A percentile compares a stretch with the other conserved stretches of the same genome.
These are phyloP conservation scores for Crax fasciolata DNA, from an alignment of 2,797 vertebrate species.

Conservation along the genomic window DNA sequence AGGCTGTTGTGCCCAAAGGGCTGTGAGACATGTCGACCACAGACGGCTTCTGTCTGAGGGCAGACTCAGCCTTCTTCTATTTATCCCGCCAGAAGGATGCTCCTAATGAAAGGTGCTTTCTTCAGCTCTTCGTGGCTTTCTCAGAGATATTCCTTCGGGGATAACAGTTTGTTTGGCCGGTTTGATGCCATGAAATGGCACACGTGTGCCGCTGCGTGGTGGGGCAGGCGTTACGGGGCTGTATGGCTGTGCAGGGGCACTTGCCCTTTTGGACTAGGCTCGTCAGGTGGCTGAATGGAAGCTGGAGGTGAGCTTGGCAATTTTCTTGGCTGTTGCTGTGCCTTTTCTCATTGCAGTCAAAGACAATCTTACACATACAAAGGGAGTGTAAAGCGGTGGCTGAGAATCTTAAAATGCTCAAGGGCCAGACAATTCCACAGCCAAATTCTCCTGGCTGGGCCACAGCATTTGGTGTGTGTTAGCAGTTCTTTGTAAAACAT, in stretches of 20 bases:
- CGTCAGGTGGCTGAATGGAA: background rate
- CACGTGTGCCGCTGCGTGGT: accelerated
- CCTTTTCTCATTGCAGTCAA: background rate
- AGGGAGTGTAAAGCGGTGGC: background rate
- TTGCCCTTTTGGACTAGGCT: background rate
- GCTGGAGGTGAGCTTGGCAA: background rate
- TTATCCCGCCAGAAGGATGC: background rate
- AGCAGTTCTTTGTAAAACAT: background rate
- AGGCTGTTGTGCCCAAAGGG: background rate
- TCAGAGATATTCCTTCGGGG: slow-evolving; percentile 10
- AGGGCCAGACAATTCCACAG: background rate
- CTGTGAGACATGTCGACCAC: background rate
- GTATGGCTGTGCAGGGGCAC: background rate
- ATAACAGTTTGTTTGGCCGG: background rate
- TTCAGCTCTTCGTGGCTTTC: slow-evolving; percentile 26
- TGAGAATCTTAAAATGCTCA: background rate
- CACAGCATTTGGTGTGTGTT: background rate
- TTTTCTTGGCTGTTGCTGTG: background rate
- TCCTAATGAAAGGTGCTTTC: slow-evolving; percentile 34
- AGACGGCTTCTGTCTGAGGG: slow-evolving; percentile 38
- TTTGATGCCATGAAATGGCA: background rate
- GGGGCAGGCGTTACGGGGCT: background rate
- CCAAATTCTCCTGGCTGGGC: background rate
- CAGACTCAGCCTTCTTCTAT: background rate
- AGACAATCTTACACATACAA: background rate